Evolutionary conservation across 2,113 vertebrate genomes (phyloP), one percentile per base, ranked within the genome.

Genomic region (Gnathonemus longibarbis): DNA sequence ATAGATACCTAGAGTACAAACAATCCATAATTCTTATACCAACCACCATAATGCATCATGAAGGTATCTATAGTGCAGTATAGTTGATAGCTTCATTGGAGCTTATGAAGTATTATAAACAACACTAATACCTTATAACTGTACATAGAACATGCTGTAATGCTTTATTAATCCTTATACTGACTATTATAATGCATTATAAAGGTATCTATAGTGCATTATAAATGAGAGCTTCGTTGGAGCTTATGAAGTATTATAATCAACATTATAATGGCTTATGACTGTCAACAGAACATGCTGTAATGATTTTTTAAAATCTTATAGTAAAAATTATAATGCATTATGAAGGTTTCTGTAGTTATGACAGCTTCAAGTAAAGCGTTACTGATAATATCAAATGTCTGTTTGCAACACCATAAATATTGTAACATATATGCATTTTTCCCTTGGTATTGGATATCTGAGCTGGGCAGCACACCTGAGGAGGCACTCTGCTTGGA

Each of bases 401-500:
- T 74, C 70, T 39, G 31, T 77, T 5, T 35, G 35, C 70, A 39
- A 77, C 70, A 77, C 13, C 15, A 80, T 1, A 84, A 84, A 84
- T n/a, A 46, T 46, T 35, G 17, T 84, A 24, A 24, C 15, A 48
- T 48, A 83, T 39, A 45, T 39, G 39, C 35, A 83, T 83, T 83
- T n/a, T n/a, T 48, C 46, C 45, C 21, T n/a, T 84, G 42, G 21
- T 84, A 13, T 48, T 48, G 21, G 15, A 84, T 48, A 95, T 94
- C 94, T 95, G 94, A 94, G n/a, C 89, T 91, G 77, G 92, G 24
- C 1, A 74, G 21, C 21, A 77, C 90, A 87, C 93, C 92, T 42
- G 92, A 91, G 89, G 92, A 91, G 74, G 92, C 52, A 89, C 92
- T 93, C 88, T 93, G 91, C 70, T 93, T 96, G 10, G 93, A 93